A percentile compares a stretch with the other conserved stretches of the same genome.
Evolutionary conservation across 2,797 vertebrate species (phyloP).

Genomic region (Enteromius unitaeniatus): DNA sequence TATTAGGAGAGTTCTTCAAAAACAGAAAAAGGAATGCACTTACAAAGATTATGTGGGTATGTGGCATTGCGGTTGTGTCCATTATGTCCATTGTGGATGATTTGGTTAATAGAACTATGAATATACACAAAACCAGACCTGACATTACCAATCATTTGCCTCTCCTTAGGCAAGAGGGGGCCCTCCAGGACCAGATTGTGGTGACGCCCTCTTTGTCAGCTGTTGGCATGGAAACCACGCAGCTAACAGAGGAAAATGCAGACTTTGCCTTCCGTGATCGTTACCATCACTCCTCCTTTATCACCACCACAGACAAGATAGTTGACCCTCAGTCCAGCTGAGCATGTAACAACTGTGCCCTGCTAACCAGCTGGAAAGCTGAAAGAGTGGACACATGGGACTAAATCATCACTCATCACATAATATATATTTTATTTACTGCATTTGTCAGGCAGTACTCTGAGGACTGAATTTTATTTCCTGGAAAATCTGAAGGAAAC

Average conservation of each 20-base stretch:
- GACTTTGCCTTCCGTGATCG: slow-evolving; percentile 92
- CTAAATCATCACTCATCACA: background rate
- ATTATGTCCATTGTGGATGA: background rate
- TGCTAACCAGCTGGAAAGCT: background rate
- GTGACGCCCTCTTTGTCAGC: slow-evolving; percentile 85
- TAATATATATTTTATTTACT: background rate
- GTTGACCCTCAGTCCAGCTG: slow-evolving; percentile 72
- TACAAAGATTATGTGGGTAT: slow-evolving; percentile 6
- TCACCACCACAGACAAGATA: slow-evolving; percentile 77
- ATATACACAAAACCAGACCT: background rate
- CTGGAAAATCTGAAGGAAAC: background rate
- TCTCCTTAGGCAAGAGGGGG: slow-evolving; percentile 75
- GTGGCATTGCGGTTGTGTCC: background rate
- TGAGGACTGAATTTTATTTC: background rate
- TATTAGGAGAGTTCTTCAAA: slow-evolving; percentile 18
- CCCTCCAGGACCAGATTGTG: slow-evolving; percentile 83
- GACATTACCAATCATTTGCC: slow-evolving; percentile 11
- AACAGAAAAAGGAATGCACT: slow-evolving; percentile 1
- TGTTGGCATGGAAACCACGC: slow-evolving; percentile 89
- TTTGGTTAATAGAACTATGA: slow-evolving; percentile 7
- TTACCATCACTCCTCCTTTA: slow-evolving; percentile 88
- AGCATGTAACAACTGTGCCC: slow-evolving; percentile 48
- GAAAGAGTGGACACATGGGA: slow-evolving; percentile 12
- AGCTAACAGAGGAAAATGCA: slow-evolving; percentile 92
- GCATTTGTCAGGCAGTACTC: background rate